Conservation (phyloP, 2,888 invertebrate genomes). For the Adelognathus sp. region DNA sequence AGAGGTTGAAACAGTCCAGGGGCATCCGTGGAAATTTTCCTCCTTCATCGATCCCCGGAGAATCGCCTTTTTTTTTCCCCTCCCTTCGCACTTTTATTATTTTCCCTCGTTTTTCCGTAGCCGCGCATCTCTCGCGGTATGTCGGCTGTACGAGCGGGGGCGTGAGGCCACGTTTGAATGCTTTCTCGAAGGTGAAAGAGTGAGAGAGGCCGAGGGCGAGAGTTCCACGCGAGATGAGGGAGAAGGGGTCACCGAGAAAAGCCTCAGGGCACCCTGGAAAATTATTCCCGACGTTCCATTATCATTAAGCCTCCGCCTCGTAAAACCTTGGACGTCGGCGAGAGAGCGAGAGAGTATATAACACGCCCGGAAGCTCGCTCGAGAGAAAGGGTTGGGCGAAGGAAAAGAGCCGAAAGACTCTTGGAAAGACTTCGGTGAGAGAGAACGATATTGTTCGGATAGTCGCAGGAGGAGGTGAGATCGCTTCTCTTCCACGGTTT, state of each 20-base stretch:
- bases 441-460: constrained; percentile 29
- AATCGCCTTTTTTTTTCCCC: constrained; percentile 7
- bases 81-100: background rate
- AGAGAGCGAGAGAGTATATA: constrained; percentile 22
- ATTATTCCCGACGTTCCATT: constrained; percentile 69
- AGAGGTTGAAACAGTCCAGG: constrained; percentile 15
- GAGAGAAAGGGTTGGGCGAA: background rate
- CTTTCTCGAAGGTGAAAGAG: constrained; percentile 38
- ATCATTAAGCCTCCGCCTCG: constrained; percentile 64
- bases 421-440: background rate
- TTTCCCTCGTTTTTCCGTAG: constrained; percentile 9
- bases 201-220: background rate
- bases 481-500: constrained; percentile 38
- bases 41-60: constrained; percentile 34
- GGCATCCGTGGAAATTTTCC: constrained; percentile 32
- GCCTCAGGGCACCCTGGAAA: constrained; percentile 49
- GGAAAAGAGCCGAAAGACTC: background rate
- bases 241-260: background rate
- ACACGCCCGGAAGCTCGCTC: constrained; percentile 17
- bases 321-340: constrained; percentile 52
- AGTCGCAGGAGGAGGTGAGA: constrained; percentile 14
- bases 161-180: constrained; percentile 22
- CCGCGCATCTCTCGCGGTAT: background rate
- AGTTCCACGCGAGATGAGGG: constrained; percentile 15
- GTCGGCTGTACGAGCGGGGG: constrained; percentile 1